Evolutionary conservation across 2,888 invertebrate genomes (phyloP), one percentile per base, ranked within the genome.

Genomic region (Drosophila antonietae): DNA sequence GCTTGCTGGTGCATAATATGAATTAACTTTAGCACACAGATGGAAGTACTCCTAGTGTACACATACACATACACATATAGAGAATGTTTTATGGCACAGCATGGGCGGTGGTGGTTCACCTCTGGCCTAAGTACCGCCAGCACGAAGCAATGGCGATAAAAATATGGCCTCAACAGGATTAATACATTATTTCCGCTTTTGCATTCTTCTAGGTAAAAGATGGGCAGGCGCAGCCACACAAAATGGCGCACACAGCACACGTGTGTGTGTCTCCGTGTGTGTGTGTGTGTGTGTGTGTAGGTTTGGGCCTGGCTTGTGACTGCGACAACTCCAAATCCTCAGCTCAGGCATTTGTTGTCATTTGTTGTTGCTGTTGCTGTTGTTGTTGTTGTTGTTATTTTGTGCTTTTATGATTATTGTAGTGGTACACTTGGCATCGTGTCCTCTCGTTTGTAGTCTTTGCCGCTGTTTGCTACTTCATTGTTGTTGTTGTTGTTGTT

Each of bases 111-210:
- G 47, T 28, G 39, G 31, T 35, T 18, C 44, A 47, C 18, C 33
- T n/a, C 53, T 65, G 62, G 66, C 46, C 46, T 23, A 46, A 46
- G 46, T 46, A 23, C 23, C 46, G 46, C 23, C 23, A 23, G 46
- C 74, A 73, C 73, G 73, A 59, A 68, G 80, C 78, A 88, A 88
- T 82, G 91, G 90, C 90, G 90, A 91, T 91, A 91, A 91, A 91
- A 91, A 92, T 91, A 91, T 92, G 90, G 87, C 90, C 91, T 91
- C 90, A 89, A 91, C 91, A 90, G 92, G 91, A 92, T 91, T 92
- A 91, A 92, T 91, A 90, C 91, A 91, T 92, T 91, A 91, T 87
- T 88, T 86, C 78, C 85, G 78, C 71, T 66, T 83, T 72, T 73
- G 73, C 72, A 78, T 78, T 75, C 75, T 78, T 72, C 75, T 62